phyloP scores from a whole-genome alignment of 2,797 vertebrate species.

The Myotis myotis region DNA sequence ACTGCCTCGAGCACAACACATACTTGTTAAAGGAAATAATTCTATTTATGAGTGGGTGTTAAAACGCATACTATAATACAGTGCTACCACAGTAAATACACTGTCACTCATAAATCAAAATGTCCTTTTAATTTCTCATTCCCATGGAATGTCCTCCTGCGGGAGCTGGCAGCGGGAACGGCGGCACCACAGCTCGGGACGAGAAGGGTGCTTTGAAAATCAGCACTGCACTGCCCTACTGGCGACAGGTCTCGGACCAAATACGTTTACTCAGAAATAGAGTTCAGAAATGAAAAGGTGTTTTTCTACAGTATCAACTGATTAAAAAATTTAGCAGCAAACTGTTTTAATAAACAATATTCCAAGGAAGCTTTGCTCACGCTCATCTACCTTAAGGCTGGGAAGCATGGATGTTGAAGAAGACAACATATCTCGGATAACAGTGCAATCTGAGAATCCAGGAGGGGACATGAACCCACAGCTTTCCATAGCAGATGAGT shows the following conservation, averaged over 20 bases:
- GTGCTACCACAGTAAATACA: neutral
- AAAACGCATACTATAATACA: neutral
- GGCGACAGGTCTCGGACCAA: neutral
- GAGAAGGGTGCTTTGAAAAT: neutral
- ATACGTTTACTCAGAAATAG: constrained; percentile 41
- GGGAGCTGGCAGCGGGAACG: constrained; percentile 6
- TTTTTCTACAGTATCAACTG: constrained; percentile 41
- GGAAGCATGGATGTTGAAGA: neutral
- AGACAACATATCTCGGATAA: neutral
- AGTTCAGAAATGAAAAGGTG: constrained; percentile 22
- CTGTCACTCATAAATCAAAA: neutral
- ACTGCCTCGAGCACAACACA: neutral
- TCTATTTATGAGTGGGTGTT: neutral
- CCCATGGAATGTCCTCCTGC: neutral
- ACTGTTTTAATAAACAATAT: neutral
- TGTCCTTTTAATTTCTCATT: neutral
- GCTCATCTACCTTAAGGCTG: neutral
- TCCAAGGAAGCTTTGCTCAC: neutral
- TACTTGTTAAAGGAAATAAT: neutral
- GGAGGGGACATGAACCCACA: neutral
- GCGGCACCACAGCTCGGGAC: neutral
- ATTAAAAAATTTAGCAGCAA: neutral
- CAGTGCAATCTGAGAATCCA: neutral
- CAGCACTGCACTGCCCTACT: neutral
- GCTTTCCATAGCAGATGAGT: neutral